Conservation (phyloP, 1,140 invertebrate genomes). For the Leucophenga varia region DNA sequence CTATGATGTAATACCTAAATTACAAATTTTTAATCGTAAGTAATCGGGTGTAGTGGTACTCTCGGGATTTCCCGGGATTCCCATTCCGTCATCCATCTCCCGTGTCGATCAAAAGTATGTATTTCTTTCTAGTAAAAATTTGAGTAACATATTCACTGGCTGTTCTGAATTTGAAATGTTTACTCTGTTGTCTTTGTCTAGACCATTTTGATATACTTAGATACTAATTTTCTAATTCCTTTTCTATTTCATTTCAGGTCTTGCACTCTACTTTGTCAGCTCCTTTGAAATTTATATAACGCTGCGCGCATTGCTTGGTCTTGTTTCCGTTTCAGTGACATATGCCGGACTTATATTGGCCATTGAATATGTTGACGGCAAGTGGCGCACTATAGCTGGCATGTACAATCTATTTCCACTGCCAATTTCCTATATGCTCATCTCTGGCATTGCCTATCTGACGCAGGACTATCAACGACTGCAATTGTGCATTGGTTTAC, state of each 20-base stretch:
- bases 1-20: too few species aligned
- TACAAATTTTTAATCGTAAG: too few species aligned
- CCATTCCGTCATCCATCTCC: too few species aligned
- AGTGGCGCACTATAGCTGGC: constrained; percentile 72
- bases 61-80: too few species aligned
- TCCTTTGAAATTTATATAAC: constrained; percentile 68
- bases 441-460: constrained; percentile 70
- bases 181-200: too few species aligned
- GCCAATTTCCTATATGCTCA: constrained; percentile 70
- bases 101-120: too few species aligned
- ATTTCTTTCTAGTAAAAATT: too few species aligned
- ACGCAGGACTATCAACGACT: constrained; percentile 73
- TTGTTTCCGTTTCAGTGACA: constrained; percentile 72
- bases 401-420: constrained; percentile 74
- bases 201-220: background rate
- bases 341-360: constrained; percentile 72
- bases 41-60: too few species aligned
- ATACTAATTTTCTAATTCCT: background rate
- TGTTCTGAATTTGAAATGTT: too few species aligned
- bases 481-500: constrained; percentile 70
- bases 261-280: constrained; percentile 63
- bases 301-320: constrained; percentile 64
- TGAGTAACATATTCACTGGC: too few species aligned
- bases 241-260: constrained; percentile 50
- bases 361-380: constrained; percentile 72